Conservation (phyloP, 2,888 invertebrate species). For the Ophioninae sp. region DNA sequence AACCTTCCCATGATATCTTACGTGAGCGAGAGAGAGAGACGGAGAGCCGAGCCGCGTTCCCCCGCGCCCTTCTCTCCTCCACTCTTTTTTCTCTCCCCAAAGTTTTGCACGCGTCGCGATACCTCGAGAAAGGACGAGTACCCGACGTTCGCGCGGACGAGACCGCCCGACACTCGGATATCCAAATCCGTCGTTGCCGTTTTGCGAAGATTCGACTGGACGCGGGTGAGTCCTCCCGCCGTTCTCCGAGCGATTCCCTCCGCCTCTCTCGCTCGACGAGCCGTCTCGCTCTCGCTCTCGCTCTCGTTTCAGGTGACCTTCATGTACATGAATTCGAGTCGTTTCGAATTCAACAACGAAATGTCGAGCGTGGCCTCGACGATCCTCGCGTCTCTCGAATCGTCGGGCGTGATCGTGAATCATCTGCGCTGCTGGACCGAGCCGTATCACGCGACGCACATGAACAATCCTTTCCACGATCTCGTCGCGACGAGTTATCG, state of each 20-base stretch:
- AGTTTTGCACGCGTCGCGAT: slow-evolving; percentile 95
- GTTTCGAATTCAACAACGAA: slow-evolving; percentile 88
- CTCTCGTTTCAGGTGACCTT: slow-evolving; percentile 87
- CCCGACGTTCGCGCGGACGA: slow-evolving; percentile 95
- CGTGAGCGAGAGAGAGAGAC: slow-evolving; percentile 85
- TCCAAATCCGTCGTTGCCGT: slow-evolving; percentile 95
- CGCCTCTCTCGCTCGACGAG: no score
- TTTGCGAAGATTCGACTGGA: slow-evolving; percentile 93
- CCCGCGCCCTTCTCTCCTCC: neutral
- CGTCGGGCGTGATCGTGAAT: slow-evolving; percentile 88
- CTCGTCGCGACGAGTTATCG: slow-evolving; percentile 91
- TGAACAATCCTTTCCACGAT: slow-evolving; percentile 92
- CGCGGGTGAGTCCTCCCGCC: slow-evolving; percentile 90
- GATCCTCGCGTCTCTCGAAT: slow-evolving; percentile 87
- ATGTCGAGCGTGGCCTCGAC: slow-evolving; percentile 86
- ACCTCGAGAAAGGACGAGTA: slow-evolving; percentile 94
- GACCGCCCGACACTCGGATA: slow-evolving; percentile 96
- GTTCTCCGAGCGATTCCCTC: no score
- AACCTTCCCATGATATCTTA: slow-evolving; percentile 98
- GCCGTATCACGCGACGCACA: slow-evolving; percentile 91
- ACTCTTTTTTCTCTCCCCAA: neutral
- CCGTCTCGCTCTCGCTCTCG: no score
- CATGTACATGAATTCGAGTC: slow-evolving; percentile 90
- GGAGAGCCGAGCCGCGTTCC: no score
- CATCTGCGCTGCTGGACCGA: slow-evolving; percentile 85